Evolutionary conservation across 2,113 vertebrate species (phyloP), one percentile per base, ranked within the genome.

Genomic region (Charadrius vociferus): DNA sequence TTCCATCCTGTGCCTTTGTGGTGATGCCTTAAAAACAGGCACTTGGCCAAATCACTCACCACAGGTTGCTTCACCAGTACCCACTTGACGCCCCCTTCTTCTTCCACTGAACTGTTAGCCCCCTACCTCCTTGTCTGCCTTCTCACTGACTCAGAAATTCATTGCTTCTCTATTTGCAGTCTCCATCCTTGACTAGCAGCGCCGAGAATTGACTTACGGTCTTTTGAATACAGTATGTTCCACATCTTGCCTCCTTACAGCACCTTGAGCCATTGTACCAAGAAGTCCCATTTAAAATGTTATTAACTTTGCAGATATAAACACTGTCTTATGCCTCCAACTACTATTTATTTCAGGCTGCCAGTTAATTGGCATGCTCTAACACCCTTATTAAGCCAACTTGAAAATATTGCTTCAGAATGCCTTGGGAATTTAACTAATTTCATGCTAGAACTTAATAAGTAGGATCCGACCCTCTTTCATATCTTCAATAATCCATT

Each of bases 381-480:
- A 98, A 97, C 95, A 97, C 79, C 90, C 87, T 95, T 98, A 97
- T 97, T 98, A 97, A 97, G 87, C 87, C 82, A 91, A 86, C 97
- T 97, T 97, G 95, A 97, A 97, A 98, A 97, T 97, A 98, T 95
- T 98, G 95, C 98, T 98, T 98, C 82, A 98, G 96, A 98, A 98
- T 91, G 91, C 96, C 96, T 97, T 90, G 97, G 97, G 97, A 98
- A 97, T 98, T 97, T 95, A 98, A 97, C 95, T 98, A 98, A 98
- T 98, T 98, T 98, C 97, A 97, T 98, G 98, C 97, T 98, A 98
- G 95, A 98, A 98, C 96, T 95, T 98, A 98, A 94, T 98, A 98
- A 98, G 97, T 92, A 97, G 94, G 89, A 98, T 98, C 98, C 82
- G 81, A 97, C 89, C 91, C 83, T 98, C 94, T 98, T 97, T 98